phyloP scores from a whole-genome alignment of 53 echinoderm and acorn worm genomes.

The Temnopleurus reevesii region DNA sequence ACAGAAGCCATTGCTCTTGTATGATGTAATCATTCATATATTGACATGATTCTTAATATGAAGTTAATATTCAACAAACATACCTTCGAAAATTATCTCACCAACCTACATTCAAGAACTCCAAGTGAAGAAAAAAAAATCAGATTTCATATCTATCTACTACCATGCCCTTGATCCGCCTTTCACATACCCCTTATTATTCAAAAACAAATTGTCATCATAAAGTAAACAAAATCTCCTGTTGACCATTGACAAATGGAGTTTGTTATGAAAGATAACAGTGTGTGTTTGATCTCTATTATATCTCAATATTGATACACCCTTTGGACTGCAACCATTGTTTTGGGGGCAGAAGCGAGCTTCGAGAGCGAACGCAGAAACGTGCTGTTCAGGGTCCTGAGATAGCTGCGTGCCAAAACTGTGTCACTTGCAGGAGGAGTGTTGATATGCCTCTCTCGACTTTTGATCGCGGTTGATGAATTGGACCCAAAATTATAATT shows the following conservation, averaged over 20 bases:
- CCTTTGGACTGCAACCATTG: conserved; percentile 42
- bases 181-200: conserved; percentile 2
- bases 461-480: not conserved
- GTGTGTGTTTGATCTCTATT: conserved; percentile 3
- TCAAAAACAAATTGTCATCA: not conserved
- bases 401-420: not conserved
- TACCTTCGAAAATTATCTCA: too few relatives aligned
- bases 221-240: conserved; percentile 26
- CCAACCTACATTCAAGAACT: too few relatives aligned
- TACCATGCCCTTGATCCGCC: conserved; percentile 16
- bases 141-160: too few relatives aligned
- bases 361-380: not conserved
- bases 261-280: conserved; percentile 37
- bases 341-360: not conserved
- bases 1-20: too few relatives aligned
- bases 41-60: too few relatives aligned
- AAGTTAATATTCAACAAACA: too few relatives aligned
- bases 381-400: not conserved
- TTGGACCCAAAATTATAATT: not conserved
- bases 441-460: not conserved
- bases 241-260: not conserved
- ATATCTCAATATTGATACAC: conserved; percentile 20
- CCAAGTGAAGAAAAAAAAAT: too few relatives aligned
- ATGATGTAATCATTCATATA: too few relatives aligned
- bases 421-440: not conserved